Evolutionary conservation across 2,888 invertebrate species (phyloP), one percentile per base, ranked within the genome.

Genomic region (Zygothrica quintamaculata): DNA sequence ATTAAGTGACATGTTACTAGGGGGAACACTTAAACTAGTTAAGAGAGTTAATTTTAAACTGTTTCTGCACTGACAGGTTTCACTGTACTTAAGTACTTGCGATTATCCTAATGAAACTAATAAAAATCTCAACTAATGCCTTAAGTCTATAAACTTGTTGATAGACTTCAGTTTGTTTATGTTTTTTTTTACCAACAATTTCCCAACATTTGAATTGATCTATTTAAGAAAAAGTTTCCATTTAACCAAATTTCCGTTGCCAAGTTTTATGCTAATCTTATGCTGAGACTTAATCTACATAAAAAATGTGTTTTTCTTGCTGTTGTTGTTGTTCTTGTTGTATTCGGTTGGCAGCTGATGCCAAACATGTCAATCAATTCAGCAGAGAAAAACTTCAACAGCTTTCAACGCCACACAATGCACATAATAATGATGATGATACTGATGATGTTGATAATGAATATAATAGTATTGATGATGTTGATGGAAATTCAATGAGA

Each of bases 311-410:
- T n/a, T n/a, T n/a, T n/a, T n/a, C n/a, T n/a, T n/a, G n/a, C n/a
- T n/a, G n/a, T 5, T 22, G 18, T 22, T 58, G 46, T 51, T 22
- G 44, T 71, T 46, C 57, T 68, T 73, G 67, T 51, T 73, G 43
- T 57, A 51, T 40, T 53, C 44, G 36, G 58, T 31, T 79, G 84
- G 64, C 77, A 84, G 84, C 80, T 73, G 77, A 69, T 80, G 84
- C 64, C 77, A 80, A 69, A 73, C 84, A 72, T 65, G 65, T 84
- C 77, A 77, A 77, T 80, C 73, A 69, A 42, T 60, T 40, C 36
- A 34, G 13, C 76, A 56, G 43, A 62, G 56, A 59, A 37, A 16
- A 65, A 33, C 31, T 29, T 36, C 40, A 36, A 37, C 61, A 62
- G 36, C 61, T 71, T 64, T 58, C 71, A 75, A 34, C 77, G 64